Base-by-base conservation (phyloP, 2,113 vertebrate species). In the Cavia porcellus region DNA sequence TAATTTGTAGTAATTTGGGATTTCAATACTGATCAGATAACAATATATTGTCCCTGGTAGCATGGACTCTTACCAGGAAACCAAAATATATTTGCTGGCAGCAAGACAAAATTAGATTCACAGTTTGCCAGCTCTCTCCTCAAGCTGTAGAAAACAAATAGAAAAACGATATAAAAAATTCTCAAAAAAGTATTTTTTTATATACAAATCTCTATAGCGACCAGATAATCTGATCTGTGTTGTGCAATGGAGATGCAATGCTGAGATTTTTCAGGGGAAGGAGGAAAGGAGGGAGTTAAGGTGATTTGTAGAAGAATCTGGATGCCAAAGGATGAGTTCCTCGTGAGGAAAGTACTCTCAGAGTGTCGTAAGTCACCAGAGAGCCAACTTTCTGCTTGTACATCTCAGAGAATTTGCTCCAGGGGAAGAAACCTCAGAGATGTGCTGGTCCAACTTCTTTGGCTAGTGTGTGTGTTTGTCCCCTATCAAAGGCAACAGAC, bases 81-180 rank as follows among this genome's bases (percentile, higher is more conserved):
- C 80, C 94, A 97, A 97, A 96, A 97, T 96, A 95, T 90, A 95
- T 94, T 81, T 88, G 82, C 97, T 94, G 96, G 95, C 97, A 62
- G 68, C 61, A 96, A 96, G 89, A 83, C 74, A 89, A 96, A 96
- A 94, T 95, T 83, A 95, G 96, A 97, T 93, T 96, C 96, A 97
- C 96, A 95, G 93, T 93, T 92, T 94, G 88, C 95, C 96, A 98
- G 97, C 90, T 97, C 93, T 97, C 47, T 97, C 92, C 93, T 96
- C 79, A 92, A 95, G 86, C 72, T 45, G 35, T 97, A 98, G 88
- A 98, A 98, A 97, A 97, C 95, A 97, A 98, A 97, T 95, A 97
- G 95, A 98, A 98, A 98, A 97, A 90, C 87, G 96, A 96, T 86
- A 97, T 97, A 98, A 98, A 98, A 98, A 97, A 90, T 96, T 93